These are phyloP conservation scores for Eupristina koningsbergeri DNA, from an alignment of 1,140 invertebrate species.

Conservation along the genomic window DNA sequence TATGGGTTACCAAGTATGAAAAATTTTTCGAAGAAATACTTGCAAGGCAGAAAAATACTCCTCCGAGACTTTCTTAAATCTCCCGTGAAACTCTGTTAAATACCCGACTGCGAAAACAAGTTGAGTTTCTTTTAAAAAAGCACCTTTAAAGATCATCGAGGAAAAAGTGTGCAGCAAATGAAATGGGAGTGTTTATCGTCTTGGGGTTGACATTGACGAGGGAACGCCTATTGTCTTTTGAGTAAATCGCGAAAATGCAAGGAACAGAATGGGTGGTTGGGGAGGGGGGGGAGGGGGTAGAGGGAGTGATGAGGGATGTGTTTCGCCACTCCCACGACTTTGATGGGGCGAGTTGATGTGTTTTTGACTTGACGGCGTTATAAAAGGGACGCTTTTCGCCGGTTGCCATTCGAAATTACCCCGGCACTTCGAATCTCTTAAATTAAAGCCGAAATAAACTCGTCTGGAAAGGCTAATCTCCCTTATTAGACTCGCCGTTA, in stretches of 20 bases:
- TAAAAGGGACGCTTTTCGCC: not conserved
- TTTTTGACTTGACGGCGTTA: not conserved
- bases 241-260: not conserved
- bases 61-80: not conserved
- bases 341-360: not conserved
- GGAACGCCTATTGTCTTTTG: not conserved
- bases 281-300: not conserved
- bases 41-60: not conserved
- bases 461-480: too few relatives aligned
- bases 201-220: not conserved
- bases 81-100: not conserved
- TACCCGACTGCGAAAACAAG: not conserved
- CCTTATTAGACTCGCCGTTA: too few relatives aligned
- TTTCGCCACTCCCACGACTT: not conserved
- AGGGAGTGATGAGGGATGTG: not conserved
- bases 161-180: not conserved
- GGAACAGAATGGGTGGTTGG: not conserved
- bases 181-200: conserved; percentile 10
- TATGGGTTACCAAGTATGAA: not conserved
- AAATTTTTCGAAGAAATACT: not conserved
- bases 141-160: not conserved
- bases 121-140: not conserved
- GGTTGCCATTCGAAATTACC: not conserved
- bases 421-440: not conserved
- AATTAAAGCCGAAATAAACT: not conserved